phyloP scores from a whole-genome alignment of 2,888 invertebrate genomes.

The Mamestra brassicae region DNA sequence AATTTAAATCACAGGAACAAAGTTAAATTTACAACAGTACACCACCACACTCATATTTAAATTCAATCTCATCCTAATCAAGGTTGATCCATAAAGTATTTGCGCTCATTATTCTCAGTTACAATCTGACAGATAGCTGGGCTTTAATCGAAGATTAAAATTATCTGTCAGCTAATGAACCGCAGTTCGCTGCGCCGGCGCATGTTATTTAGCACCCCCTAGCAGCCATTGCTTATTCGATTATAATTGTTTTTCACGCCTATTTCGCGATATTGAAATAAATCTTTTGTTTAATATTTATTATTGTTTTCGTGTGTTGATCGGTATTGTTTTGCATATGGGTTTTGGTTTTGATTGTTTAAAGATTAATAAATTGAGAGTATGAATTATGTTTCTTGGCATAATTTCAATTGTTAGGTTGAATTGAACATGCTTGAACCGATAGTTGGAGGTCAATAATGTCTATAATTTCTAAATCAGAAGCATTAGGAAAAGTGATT shows the following conservation, averaged over 20 bases:
- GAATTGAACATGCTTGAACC: too few relatives aligned
- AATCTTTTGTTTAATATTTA: conserved; percentile 84
- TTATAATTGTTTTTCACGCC: conserved; percentile 90
- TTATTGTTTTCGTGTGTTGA: conserved; percentile 76
- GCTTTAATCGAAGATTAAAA: conserved; percentile 88
- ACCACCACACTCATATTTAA: conserved; percentile 38
- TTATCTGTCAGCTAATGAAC: conserved; percentile 86
- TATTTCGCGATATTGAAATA: conserved; percentile 87
- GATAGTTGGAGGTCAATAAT: too few relatives aligned
- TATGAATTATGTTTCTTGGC: neutral
- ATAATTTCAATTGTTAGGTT: neutral
- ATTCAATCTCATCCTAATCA: conserved; percentile 61
- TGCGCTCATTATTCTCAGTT: conserved; percentile 80
- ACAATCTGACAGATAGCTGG: conserved; percentile 79
- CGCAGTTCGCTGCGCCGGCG: conserved; percentile 68
- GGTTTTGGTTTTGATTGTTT: conserved; percentile 44
- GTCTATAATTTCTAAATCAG: too few relatives aligned
- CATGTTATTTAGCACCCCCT: conserved; percentile 81
- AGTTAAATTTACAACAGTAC: neutral
- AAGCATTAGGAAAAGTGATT: too few relatives aligned
- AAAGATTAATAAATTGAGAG: neutral
- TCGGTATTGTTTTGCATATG: conserved; percentile 63
- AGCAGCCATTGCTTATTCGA: conserved; percentile 80
- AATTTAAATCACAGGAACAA: neutral
- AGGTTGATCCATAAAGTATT: conserved; percentile 64